Percentiles rank a stretch among this genome's conserved stretches.
Evolutionary conservation across 2,113 vertebrate genomes (phyloP).

Genomic region (Oceanodroma tethys): DNA sequence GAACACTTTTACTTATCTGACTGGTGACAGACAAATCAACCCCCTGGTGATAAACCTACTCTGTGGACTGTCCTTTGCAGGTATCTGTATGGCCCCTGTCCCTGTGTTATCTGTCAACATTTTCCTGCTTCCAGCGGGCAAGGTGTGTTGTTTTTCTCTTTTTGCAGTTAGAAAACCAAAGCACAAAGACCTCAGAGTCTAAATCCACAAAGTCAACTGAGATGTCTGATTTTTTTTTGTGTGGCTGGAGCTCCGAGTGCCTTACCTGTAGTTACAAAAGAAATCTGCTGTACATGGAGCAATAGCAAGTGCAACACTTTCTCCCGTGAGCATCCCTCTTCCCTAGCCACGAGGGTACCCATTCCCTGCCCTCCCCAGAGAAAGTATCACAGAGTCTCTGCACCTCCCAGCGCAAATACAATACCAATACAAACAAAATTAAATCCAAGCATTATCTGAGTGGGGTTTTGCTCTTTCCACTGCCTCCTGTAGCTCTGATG

Average conservation of each 20-base stretch:
- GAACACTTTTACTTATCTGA: neutral
- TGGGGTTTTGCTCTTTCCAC: neutral
- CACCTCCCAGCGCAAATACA: rapidly evolving
- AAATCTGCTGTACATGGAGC: neutral
- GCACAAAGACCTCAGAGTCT: neutral
- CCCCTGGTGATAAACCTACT: neutral
- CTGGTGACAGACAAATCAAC: neutral
- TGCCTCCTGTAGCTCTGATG: neutral
- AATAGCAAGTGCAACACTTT: neutral
- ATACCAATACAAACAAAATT: neutral
- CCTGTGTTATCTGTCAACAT: neutral
- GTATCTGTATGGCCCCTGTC: neutral
- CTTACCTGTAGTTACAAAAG: neutral
- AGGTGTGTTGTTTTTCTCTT: neutral
- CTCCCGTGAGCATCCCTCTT: neutral
- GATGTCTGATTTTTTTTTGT: neutral
- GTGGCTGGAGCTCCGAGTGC: neutral
- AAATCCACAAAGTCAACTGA: neutral
- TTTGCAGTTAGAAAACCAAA: neutral
- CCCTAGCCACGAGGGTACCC: neutral
- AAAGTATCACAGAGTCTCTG: neutral
- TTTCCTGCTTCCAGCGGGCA: neutral
- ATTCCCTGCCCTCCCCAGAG: neutral
- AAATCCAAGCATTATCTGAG: neutral
- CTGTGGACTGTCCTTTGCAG: neutral